Evolutionary conservation across 2,797 vertebrate genomes (phyloP), one percentile per base, ranked within the genome.

Genomic region (Discoglossus pictus): DNA sequence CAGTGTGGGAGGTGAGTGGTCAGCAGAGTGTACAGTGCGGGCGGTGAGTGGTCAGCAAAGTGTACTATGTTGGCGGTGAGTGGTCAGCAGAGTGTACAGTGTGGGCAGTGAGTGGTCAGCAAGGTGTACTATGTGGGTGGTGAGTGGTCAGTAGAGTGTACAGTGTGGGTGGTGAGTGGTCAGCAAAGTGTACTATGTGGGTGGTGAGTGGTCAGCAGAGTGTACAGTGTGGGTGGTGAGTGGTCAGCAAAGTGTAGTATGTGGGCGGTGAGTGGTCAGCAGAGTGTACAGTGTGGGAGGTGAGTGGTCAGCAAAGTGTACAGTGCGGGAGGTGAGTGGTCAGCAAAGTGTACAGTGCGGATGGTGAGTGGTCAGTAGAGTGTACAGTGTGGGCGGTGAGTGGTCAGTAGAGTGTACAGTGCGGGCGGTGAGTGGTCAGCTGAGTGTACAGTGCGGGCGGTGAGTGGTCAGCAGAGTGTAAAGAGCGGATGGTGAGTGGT

Each of bases 271-370:
- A n/a, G n/a, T n/a, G n/a, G n/a, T n/a, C n/a, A n/a, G n/a, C 56
- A 98, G 97, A 82, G 94, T 98, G 80, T 96, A 97, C 88, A 93
- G 88, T 20, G 95, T 98, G 31, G 95, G 98, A 3, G 93, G 97
- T 97, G 72, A 69, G 94, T 93, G 63, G n/a, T n/a, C n/a, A n/a
- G n/a, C 56, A 98, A 97, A 82, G 94, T 98, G 80, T 96, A 97
- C 88, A 93, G 88, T 20, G 95, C 98, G 31, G 95, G 98, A 3
- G 93, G 97, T 97, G 72, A 69, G 94, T 93, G 63, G n/a, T n/a
- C n/a, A n/a, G n/a, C 56, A 98, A 97, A 82, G 94, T 98, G 80
- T 96, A 97, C 88, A 93, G 88, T 20, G 95, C 98, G 31, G 95
- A 98, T 4, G 93, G 97, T 97, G 72, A 69, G 94, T 93, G 63